phyloP scores from a whole-genome alignment of 2,113 vertebrate genomes.

The Dasypus novemcinctus region DNA sequence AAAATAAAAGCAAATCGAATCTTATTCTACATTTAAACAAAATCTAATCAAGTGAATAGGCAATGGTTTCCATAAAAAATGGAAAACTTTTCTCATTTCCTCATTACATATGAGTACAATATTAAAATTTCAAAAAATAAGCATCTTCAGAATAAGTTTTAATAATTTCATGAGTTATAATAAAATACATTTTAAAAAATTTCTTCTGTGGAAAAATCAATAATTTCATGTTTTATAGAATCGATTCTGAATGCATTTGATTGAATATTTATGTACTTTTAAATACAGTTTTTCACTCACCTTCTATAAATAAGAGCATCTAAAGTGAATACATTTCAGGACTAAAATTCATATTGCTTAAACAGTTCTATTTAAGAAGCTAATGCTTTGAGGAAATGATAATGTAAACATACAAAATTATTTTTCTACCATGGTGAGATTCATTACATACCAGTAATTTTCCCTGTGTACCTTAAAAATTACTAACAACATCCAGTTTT shows the following conservation, averaged over 20 bases:
- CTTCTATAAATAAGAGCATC: background rate
- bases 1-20: background rate
- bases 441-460: background rate
- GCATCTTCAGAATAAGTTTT: background rate
- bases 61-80: background rate
- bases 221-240: background rate
- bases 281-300: background rate
- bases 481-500: background rate
- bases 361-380: background rate
- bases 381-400: background rate
- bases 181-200: background rate
- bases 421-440: background rate
- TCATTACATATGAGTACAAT: background rate
- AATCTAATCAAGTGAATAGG: background rate
- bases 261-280: background rate
- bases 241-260: background rate
- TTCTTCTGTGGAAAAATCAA: background rate
- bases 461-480: background rate
- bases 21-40: background rate
- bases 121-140: background rate
- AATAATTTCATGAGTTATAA: background rate
- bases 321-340: background rate
- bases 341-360: background rate
- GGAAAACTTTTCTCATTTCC: background rate
- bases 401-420: background rate